A percentile compares a stretch with the other conserved stretches of the same genome.
phyloP scores from a whole-genome alignment of 2,888 invertebrate genomes.

The Pogonocherus hispidulus region DNA sequence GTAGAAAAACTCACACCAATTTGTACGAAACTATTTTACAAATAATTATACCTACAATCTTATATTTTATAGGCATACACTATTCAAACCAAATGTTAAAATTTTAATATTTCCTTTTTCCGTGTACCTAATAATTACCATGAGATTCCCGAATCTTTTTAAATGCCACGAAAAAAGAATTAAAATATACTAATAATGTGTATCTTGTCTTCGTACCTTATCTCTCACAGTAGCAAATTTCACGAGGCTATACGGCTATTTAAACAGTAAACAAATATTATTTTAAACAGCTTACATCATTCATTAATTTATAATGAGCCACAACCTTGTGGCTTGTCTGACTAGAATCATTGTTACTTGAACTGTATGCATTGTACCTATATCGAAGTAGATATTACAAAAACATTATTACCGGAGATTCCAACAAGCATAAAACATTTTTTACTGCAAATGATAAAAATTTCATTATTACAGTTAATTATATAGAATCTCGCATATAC shows the following conservation, averaged over 20 bases:
- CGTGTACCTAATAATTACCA: no score
- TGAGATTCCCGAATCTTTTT: no score
- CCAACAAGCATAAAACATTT: background rate
- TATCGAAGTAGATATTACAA: no score
- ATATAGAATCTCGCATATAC: background rate
- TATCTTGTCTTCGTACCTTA: no score
- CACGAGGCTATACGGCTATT: background rate
- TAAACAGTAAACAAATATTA: background rate
- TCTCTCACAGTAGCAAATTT: background rate
- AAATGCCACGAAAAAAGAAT: no score
- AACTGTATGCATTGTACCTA: background rate
- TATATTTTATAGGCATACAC: no score
- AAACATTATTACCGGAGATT: background rate
- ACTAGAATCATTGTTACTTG: background rate
- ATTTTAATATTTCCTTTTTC: no score
- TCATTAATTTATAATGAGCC: background rate
- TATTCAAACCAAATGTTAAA: no score
- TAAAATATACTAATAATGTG: no score
- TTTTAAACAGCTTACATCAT: conserved; percentile 2
- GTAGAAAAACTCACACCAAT: no score
- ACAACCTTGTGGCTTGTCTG: conserved; percentile 7
- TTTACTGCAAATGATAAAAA: background rate
- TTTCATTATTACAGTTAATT: background rate
- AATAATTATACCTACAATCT: no score
- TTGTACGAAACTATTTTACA: no score